Evolutionary conservation across 2,113 vertebrate species (phyloP), one percentile per base, ranked within the genome.

Genomic region (Phoxinus phoxinus): DNA sequence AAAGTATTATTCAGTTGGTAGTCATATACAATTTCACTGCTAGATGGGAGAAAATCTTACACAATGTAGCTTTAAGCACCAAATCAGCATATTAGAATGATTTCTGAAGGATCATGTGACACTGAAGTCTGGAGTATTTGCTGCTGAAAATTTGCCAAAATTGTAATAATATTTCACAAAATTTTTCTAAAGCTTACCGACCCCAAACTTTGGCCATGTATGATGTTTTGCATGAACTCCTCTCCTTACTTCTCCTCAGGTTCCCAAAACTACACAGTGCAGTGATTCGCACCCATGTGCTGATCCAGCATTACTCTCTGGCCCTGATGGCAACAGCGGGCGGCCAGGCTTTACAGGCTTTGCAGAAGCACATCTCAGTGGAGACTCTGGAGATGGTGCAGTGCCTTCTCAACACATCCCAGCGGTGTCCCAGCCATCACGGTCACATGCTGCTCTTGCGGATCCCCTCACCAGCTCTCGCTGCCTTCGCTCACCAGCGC

Each of bases 371-470:
- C 91, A 98, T 97, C 0, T 98, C 98, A 0, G 97, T 98, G 88
- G 98, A 99, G 93, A 99, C 98, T 1, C 92, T 99, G 90, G 98
- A 98, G 93, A 98, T 99, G 86, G 93, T 97, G 0, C 97, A 97
- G 91, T 96, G 96, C 80, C 94, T 99, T 58, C 94, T 99, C 89
- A 94, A 93, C 72, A 94, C 97, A 21, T 93, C 97, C 2, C 95
- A 94, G 89, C 96, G 96, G 23, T 98, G 97, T 84, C 94, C 96
- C 37, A 94, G 95, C 27, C 96, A 94, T 71, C 98, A 98, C 0
- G 98, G 98, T 61, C 96, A 97, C 92, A 99, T 99, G 98, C 96
- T 99, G 7, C 93, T 99, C 87, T 92, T 99, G 91, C 95, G 98
- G 56, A 97, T 99, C 88, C 97, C 98, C 3, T 99, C 97, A 32